A percentile compares a stretch with the other conserved stretches of the same genome.
These are phyloP conservation scores for Penaeus monodon DNA, from an alignment of 2,888 invertebrate genomes.

Conservation along the genomic window DNA sequence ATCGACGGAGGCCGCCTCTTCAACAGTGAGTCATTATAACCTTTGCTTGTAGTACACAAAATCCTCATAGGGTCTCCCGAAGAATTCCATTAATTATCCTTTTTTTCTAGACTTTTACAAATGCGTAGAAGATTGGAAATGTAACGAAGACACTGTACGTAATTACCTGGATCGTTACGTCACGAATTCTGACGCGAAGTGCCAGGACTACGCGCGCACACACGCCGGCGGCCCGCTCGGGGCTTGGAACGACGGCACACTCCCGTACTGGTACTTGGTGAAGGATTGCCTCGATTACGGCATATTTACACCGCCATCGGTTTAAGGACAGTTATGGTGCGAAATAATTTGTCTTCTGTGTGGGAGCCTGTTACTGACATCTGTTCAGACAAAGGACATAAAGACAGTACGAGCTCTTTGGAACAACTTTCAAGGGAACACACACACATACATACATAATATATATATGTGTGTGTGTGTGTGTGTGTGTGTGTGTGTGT, in stretches of 20 bases:
- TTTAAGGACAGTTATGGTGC: too few species aligned
- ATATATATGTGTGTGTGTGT: too few species aligned
- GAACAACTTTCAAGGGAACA: too few species aligned
- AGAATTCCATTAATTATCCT: neutral
- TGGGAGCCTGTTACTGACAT: too few species aligned
- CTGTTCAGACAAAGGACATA: too few species aligned
- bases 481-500: too few species aligned
- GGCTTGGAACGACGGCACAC: neutral
- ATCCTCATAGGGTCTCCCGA: neutral
- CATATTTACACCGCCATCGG: neutral
- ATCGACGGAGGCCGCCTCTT: slow-evolving; percentile 27
- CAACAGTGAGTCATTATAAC: slow-evolving; percentile 14
- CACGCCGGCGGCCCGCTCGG: slow-evolving; percentile 35
- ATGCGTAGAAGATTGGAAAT: slow-evolving; percentile 39
- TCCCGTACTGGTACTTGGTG: slow-evolving; percentile 31
- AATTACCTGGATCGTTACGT: slow-evolving; percentile 32
- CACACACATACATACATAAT: too few species aligned
- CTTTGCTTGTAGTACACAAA: neutral
- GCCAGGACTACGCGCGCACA: slow-evolving; percentile 27
- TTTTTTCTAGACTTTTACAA: slow-evolving; percentile 16
- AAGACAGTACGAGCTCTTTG: too few species aligned
- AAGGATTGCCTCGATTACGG: slow-evolving; percentile 26
- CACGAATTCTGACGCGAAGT: slow-evolving; percentile 17
- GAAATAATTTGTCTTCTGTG: too few species aligned
- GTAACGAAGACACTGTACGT: slow-evolving; percentile 39